Base-by-base conservation (phyloP, 2,888 invertebrate genomes). In the Chrysopilus asiliformis region DNA sequence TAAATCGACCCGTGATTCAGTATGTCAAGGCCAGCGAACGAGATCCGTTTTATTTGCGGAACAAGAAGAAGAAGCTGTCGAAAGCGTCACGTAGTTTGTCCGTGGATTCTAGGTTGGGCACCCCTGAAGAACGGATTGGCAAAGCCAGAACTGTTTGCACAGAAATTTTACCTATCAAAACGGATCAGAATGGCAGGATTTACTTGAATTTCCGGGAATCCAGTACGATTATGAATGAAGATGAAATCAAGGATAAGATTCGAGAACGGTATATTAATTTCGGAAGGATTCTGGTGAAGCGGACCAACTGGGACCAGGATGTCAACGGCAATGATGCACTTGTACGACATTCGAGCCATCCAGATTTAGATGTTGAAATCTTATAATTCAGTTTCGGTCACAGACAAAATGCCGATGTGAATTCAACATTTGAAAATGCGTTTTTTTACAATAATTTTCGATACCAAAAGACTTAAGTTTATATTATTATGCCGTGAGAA, bases 21-120 rank as follows among this genome's bases (percentile, higher is more conserved):
- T 89, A 87, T 53, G 71, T 86, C 41, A 87, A 87, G 53, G 87
- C 89, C 61, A 87, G 87, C 52, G 89, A 89, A 57, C 82, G 87
- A 51, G 89, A 89, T 65, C 84, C 84, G 1, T 76, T 83, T 56
- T 85, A 84, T 50, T 44, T 61, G 42, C 52, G 60, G 12, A 74
- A 76, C 42, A 76, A 77, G 56, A 72, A 76, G 53, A 66, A 76
- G 43, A 79, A 81, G 58, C 61, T 76, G 36, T 66, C 53, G 3
- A 42, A 76, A 13, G 71, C 75, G 51, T 74, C 76, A 55, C 68
- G 74, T 45, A 70, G 78, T 2, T 53, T 50, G 5, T 61, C 60
- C 2, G 55, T 60, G 30, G 61, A 62, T 40, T 57, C 61, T 0
- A 48, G 58, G 0, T 40, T 58, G 2, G n/a, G 22, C 13, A 30